A percentile compares a stretch with the other conserved stretches of the same genome.
Conservation (phyloP, 2,888 invertebrate species). For the Tridacna gigas region DNA sequence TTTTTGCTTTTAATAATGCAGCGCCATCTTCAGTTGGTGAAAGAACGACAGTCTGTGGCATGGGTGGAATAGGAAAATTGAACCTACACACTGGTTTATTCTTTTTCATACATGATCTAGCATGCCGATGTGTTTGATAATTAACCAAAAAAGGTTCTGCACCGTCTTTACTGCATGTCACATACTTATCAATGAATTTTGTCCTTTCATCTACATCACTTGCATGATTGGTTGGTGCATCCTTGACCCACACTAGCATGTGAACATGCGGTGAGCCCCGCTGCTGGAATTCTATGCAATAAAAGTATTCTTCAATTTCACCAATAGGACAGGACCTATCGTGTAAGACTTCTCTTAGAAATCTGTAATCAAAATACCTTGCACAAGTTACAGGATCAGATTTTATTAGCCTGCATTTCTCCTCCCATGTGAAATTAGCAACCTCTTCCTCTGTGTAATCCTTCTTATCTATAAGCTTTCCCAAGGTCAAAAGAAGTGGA, state of each 20-base stretch:
- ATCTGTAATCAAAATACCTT: too few relatives aligned
- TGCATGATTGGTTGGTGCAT: constrained; percentile 29
- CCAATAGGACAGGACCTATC: constrained; percentile 33
- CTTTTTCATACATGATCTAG: constrained; percentile 28
- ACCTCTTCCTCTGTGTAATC: constrained; percentile 40
- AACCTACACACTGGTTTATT: constrained; percentile 45
- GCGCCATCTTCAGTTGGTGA: neutral
- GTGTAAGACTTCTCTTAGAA: constrained; percentile 33
- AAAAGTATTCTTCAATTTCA: constrained; percentile 30
- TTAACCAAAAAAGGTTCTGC: neutral
- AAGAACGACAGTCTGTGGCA: constrained; percentile 9
- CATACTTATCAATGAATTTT: constrained; percentile 22
- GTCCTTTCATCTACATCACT: neutral
- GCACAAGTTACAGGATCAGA: constrained; percentile 55
- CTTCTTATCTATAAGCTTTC: constrained; percentile 21
- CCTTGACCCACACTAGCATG: constrained; percentile 58
- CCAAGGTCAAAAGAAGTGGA: constrained; percentile 37
- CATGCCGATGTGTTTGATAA: too few relatives aligned
- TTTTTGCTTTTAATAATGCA: neutral
- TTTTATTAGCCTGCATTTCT: constrained; percentile 28
- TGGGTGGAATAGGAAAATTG: constrained; percentile 35
- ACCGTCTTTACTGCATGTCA: constrained; percentile 18
- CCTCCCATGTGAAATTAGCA: too few relatives aligned
- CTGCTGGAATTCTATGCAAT: too few relatives aligned
- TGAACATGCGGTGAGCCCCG: constrained; percentile 60